Evolutionary conservation across 2,888 invertebrate species (phyloP).

Genomic region (Leptopilina syphax): DNA sequence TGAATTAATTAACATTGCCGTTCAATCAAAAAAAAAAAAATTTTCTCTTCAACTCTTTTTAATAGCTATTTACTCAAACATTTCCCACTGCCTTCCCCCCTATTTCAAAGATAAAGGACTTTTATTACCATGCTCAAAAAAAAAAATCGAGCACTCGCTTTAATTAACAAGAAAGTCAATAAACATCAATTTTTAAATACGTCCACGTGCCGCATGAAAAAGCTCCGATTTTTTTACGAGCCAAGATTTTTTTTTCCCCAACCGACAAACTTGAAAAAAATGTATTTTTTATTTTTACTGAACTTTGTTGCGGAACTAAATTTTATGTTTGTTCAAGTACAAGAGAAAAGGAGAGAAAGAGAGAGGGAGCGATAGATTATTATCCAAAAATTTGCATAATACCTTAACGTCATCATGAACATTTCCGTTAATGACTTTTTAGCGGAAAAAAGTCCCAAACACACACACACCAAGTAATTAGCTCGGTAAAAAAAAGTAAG

Average conservation of each 20-base stretch:
- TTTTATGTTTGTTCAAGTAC: background rate
- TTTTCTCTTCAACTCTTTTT: background rate
- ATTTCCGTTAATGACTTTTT: slow-evolving; percentile 9
- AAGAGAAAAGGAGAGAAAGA: too few relatives aligned
- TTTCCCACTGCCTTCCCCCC: background rate
- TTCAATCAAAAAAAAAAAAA: background rate
- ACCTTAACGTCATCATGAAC: background rate
- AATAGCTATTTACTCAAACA: background rate
- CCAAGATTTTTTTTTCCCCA: slow-evolving; percentile 5
- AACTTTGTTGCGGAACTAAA: background rate
- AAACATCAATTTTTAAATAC: slow-evolving; percentile 30
- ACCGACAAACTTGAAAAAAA: too few relatives aligned
- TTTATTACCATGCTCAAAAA: slow-evolving; percentile 11
- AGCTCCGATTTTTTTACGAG: slow-evolving; percentile 17
- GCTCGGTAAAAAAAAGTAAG: background rate
- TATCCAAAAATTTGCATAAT: slow-evolving; percentile 23
- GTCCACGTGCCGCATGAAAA: slow-evolving; percentile 23
- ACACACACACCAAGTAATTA: background rate
- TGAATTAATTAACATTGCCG: slow-evolving; percentile 20
- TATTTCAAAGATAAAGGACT: background rate
- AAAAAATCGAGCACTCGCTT: background rate
- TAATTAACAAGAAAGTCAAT: slow-evolving; percentile 37
- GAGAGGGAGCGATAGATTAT: background rate
- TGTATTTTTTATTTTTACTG: too few relatives aligned
- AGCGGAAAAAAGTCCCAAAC: background rate